Evolutionary conservation across 2,888 invertebrate species (phyloP), one percentile per base, ranked within the genome.

Genomic region (Dione vanillae): DNA sequence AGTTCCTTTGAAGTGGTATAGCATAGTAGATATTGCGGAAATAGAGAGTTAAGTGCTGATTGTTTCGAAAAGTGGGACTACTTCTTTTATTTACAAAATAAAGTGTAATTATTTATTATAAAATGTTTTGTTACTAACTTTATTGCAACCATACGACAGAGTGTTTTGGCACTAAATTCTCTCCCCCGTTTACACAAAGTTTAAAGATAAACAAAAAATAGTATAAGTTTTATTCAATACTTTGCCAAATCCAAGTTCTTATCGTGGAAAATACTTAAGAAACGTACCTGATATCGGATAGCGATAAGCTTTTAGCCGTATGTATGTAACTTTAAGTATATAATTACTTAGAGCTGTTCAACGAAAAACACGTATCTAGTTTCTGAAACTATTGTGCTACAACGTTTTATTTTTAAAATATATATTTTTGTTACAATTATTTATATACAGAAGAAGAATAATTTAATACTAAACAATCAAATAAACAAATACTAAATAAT

Each of bases 31-130:
- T 86, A 82, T 80, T 80, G 79, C 81, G 89, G 87, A 89, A 89
- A 90, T 90, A 87, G 88, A 90, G 89, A 89, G 89, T 87, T 87
- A 88, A 89, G 85, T 84, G 84, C 81, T 80, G 82, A 85, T 85
- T 83, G 81, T 81, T 83, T 83, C 84, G 83, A 78, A 80, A 78
- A 88, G 86, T 27, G 27, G 2, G 5, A 27, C 2, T 27, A 27
- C 27, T 3, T 27, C 5, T 27, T 27, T 5, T 27, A 27, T 27
- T 27, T 27, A 27, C 5, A 27, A 27, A 27, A 27, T 27, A 27
- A 27, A 3, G 5, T 5, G 27, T 27, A 27, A 27, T 5, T 27
- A 27, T 27, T 27, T 27, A 27, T 5, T n/a, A n/a, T n/a, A n/a
- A n/a, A n/a, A n/a, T n/a, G n/a, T n/a, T n/a, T n/a, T n/a, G n/a